Evolutionary conservation across 1,140 invertebrate genomes (phyloP).

Genomic region (Rhopalosiphum maidis): DNA sequence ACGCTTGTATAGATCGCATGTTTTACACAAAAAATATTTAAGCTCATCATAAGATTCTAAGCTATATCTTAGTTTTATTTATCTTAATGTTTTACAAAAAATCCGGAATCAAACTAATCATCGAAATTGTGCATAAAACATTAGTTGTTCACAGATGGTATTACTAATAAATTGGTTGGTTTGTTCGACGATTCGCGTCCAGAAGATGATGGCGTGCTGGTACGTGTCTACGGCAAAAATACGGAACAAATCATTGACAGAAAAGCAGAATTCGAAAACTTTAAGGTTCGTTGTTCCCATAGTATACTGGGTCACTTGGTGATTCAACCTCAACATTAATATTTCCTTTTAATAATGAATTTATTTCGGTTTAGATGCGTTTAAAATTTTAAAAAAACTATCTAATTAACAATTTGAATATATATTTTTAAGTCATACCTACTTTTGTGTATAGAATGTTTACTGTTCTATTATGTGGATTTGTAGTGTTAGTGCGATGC

Average conservation of each 20-base stretch:
- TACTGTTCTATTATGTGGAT: not conserved
- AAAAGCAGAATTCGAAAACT: constrained; percentile 75
- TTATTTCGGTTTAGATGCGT: not conserved
- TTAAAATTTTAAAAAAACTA: not conserved
- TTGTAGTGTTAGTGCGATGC: not conserved
- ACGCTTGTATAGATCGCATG: not conserved
- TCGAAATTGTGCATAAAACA: constrained; percentile 58
- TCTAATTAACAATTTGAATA: not conserved
- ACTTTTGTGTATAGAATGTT: no score
- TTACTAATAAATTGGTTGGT: constrained; percentile 91
- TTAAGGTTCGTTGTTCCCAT: constrained; percentile 65
- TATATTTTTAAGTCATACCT: no score
- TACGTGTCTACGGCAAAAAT: constrained; percentile 92
- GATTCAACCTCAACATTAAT: not conserved
- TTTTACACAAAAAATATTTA: not conserved
- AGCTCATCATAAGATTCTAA: not conserved
- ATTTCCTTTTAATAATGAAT: not conserved
- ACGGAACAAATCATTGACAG: constrained; percentile 93
- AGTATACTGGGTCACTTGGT: not conserved
- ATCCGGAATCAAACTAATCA: not conserved
- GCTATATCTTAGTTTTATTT: not conserved
- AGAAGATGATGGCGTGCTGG: constrained; percentile 79
- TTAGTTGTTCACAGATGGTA: constrained; percentile 92
- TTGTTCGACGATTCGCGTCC: constrained; percentile 68
- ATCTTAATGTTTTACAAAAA: not conserved